Conservation (phyloP, 2,113 vertebrate genomes). For the Lipophrys pholis region DNA sequence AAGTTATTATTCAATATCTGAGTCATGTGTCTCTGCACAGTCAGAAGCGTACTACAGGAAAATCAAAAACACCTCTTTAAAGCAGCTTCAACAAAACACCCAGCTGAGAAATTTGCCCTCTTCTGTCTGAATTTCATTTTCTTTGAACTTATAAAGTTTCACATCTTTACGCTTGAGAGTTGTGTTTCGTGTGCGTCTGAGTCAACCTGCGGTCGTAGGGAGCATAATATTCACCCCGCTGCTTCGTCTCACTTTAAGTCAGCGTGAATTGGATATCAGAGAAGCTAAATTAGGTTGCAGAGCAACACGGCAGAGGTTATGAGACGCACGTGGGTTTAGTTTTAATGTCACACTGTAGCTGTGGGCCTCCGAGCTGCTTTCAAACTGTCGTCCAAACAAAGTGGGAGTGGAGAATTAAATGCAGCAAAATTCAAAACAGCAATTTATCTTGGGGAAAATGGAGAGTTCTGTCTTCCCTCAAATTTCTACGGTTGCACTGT, state of each 20-base stretch:
- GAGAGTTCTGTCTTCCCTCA: too few relatives aligned
- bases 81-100: slow-evolving; percentile 21
- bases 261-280: slow-evolving; percentile 50
- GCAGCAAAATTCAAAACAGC: too few relatives aligned
- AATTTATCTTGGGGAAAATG: too few relatives aligned
- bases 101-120: slow-evolving; percentile 19
- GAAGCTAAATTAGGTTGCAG: slow-evolving; percentile 17
- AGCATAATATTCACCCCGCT: slow-evolving; percentile 57
- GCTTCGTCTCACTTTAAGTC: slow-evolving; percentile 59
- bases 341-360: neutral
- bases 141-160: slow-evolving; percentile 77
- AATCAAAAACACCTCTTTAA: slow-evolving; percentile 6
- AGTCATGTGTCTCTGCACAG: neutral
- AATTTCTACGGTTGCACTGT: too few relatives aligned
- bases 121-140: slow-evolving; percentile 64
- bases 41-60: neutral
- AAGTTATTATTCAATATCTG: neutral
- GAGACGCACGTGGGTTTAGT: neutral
- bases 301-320: neutral
- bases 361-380: too few relatives aligned
- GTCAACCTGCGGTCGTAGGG: slow-evolving; percentile 67
- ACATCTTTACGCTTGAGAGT: slow-evolving; percentile 67
- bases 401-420: too few relatives aligned
- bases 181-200: slow-evolving; percentile 68
- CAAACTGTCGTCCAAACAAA: too few relatives aligned